Base-by-base conservation (phyloP, 2,888 invertebrate genomes). In the Drosophila niveifrons region DNA sequence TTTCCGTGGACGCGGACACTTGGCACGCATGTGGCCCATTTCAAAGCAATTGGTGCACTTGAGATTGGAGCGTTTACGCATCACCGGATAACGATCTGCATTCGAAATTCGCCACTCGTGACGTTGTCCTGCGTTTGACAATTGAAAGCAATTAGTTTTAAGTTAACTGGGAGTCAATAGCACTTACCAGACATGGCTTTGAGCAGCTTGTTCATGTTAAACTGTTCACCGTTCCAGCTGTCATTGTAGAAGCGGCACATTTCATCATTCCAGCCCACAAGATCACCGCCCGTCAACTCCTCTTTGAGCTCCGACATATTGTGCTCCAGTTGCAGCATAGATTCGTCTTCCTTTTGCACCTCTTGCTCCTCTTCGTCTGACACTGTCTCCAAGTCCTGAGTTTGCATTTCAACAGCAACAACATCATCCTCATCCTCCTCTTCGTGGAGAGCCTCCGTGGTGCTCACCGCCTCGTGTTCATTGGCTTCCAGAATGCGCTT, bases 11-110 rank as follows among this genome's bases (percentile, higher is more conserved):
- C 93, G 93, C 39, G 93, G 92, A 86, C 96, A 96, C 61, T 93
- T 92, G 51, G 94, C 93, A 29, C 94, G 93, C 13, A 93, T 92
- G 89, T 96, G 96, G 0, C 96, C 96, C 3, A 93, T 87, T 44
- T 94, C 94, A 69, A 94, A 94, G 90, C 96, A 96, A 82, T 94
- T 94, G 74, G 92, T 93, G 88, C 96, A 96, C 53, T 95, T 94
- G 74, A 56, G 90, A 80, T 88, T 89, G 2, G 75, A 84, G 2
- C 72, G 73, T 41, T 78, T 79, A 8, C 80, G 80, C 2, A 50
- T 48, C 13, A 80, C 82, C 2, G 89, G 90, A 74, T 82, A 90
- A 0, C 90, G 90, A 78, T 92, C 92, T 1, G 88, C 85, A 1
- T 76, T 75, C 3, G 73, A 78, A 13, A 92, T 90, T 31, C 73